A percentile compares a stretch with the other conserved stretches of the same genome.
These are phyloP conservation scores for Phaedon cochleariae DNA, from an alignment of 2,888 invertebrate species.

Conservation along the genomic window DNA sequence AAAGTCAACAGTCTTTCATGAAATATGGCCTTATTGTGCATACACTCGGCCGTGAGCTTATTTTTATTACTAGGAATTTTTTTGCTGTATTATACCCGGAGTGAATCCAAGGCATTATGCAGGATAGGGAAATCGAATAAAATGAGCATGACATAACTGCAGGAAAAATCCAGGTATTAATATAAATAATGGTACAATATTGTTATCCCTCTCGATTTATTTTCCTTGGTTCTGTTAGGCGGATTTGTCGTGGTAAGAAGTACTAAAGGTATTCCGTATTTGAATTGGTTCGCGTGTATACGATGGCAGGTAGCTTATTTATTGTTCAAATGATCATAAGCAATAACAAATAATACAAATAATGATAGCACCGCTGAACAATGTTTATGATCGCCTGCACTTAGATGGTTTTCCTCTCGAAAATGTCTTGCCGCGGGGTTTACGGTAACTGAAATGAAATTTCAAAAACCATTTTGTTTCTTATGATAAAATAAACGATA, in stretches of 20 bases:
- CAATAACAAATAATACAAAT: background rate
- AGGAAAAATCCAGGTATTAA: background rate
- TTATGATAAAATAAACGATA: too few species aligned
- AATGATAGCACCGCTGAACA: background rate
- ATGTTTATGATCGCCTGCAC: background rate
- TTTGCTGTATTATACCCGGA: slow-evolving; percentile 5
- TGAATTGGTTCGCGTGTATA: background rate
- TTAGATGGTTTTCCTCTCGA: background rate
- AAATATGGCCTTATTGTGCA: slow-evolving; percentile 14
- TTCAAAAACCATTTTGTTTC: too few species aligned
- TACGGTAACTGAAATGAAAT: too few species aligned
- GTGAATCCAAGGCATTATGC: slow-evolving; percentile 1
- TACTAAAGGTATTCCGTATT: background rate
- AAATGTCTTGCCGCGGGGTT: too few species aligned
- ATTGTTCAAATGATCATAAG: background rate
- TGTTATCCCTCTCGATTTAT: background rate
- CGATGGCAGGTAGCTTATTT: background rate
- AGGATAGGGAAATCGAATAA: slow-evolving; percentile 4
- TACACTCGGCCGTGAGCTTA: background rate
- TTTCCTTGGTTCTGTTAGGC: background rate
- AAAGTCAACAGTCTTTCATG: slow-evolving; percentile 1
- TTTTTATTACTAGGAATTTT: slow-evolving; percentile 7
- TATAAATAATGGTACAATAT: background rate
- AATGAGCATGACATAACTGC: background rate
- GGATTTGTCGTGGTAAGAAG: background rate